Base-by-base conservation (phyloP, 53 echinoderm and acorn worm species). In the Henricia sp. region DNA sequence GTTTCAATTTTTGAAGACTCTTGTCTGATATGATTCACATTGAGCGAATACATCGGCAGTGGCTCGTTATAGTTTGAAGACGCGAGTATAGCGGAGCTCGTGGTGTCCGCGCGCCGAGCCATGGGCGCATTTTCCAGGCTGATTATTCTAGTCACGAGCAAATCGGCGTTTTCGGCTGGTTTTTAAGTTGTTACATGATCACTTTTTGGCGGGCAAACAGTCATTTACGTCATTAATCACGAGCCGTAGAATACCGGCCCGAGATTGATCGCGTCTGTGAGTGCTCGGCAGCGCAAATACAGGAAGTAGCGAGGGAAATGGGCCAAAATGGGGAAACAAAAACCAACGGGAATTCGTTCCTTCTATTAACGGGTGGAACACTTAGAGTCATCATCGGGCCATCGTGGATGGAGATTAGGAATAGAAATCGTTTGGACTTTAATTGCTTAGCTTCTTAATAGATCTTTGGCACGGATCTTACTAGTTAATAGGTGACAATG, bases 161-260 rank as follows among this genome's bases (percentile, higher is more conserved):
- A 35, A 64, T 23, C 44, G 34, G 64, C 14, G 38, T 40, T 43
- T 46, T 63, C 11, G 62, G 32, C 34, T 46, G 50, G 46, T 64
- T 44, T 62, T 48, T 35, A 64, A 63, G 63, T 80, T 80, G 80
- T 80, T 80, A 64, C 80, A 63, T 48, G 80, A 80, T 80, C 63
- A 64, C 50, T 80, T 64, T 59, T 63, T 46, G 63, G 40, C 59
- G 40, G 77, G 77, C 59, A 80, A 80, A 63, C 63, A 80, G 62
- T 80, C 76, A 57, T 76, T 76, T 58, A 58, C 39, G 59, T 59
- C 57, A 76, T 76, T 76, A 58, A 76, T 76, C 76, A 76, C 26
- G 6, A 25, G 29, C 13, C 73, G 2, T 2, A 30, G 53, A 73
- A 73, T 73, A 52, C 50, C 17, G 32, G 11, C 42, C 41, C 5